phyloP scores from a whole-genome alignment of 37 sponge, comb jelly and placozoan genomes.

The Oscarella lobularis region DNA sequence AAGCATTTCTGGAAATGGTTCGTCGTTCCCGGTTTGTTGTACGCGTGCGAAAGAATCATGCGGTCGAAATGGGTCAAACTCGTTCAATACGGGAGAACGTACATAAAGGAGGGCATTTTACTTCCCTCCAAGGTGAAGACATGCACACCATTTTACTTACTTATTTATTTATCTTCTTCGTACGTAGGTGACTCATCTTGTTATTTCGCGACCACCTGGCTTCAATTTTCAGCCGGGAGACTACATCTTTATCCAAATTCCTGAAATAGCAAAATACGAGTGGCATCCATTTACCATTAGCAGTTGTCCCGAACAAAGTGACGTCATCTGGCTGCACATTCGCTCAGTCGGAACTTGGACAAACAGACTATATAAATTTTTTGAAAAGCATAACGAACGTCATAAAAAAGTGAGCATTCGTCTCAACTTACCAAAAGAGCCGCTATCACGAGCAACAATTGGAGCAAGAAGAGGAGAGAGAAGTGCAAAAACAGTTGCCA shows the following conservation, averaged over 20 bases:
- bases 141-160: no score
- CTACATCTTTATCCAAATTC: conserved; percentile 67
- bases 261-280: conserved; percentile 68
- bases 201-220: conserved; percentile 39
- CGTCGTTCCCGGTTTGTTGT: conserved; percentile 42
- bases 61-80: conserved; percentile 55
- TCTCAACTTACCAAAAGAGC: conserved; percentile 38
- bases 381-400: conserved; percentile 34
- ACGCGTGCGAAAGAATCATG: conserved; percentile 49
- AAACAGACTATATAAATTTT: conserved; percentile 54
- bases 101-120: conserved; percentile 42
- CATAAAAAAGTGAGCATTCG: conserved; percentile 4
- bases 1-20: conserved; percentile 72
- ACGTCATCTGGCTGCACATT: conserved; percentile 65
- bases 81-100: conserved; percentile 50
- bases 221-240: conserved; percentile 72
- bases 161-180: neutral
- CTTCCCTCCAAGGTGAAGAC: conserved; percentile 59
- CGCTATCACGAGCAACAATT: neutral
- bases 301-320: conserved; percentile 58
- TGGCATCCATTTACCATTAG: conserved; percentile 89
- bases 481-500: neutral
- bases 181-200: conserved; percentile 51
- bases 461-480: neutral
- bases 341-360: conserved; percentile 83